Conservation (phyloP, 2,113 vertebrate species). For the Aix galericulata region DNA sequence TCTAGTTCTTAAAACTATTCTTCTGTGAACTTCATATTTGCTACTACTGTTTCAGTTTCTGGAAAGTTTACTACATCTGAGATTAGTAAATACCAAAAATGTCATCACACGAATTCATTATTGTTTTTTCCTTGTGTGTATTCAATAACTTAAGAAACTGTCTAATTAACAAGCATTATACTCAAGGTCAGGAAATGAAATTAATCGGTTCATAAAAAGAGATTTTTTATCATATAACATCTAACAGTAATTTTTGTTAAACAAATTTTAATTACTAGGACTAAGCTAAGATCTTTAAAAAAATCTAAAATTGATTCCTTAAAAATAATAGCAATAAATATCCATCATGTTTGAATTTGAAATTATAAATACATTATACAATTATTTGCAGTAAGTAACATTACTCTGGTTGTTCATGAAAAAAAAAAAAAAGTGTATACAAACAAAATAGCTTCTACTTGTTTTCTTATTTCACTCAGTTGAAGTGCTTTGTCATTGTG, state of each 20-base stretch:
- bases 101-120: not conserved
- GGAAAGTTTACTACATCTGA: not conserved
- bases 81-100: not conserved
- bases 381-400: not conserved
- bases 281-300: not conserved
- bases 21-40: not conserved
- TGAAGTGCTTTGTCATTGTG: constrained; percentile 59
- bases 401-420: not conserved
- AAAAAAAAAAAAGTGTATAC: not conserved
- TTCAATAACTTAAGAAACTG: not conserved
- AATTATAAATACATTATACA: constrained; percentile 24
- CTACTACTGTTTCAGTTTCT: not conserved
- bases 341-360: constrained; percentile 3
- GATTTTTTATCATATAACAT: not conserved
- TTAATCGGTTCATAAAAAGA: not conserved
- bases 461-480: constrained; percentile 33
- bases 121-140: not conserved
- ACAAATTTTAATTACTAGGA: not conserved
- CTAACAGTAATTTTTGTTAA: not conserved
- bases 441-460: not conserved
- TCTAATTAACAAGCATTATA: not conserved
- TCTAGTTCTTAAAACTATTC: not conserved
- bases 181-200: not conserved
- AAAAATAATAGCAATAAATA: not conserved
- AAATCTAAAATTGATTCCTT: not conserved